Base-by-base conservation (phyloP, 2,888 invertebrate genomes). In the Apamea crenata region DNA sequence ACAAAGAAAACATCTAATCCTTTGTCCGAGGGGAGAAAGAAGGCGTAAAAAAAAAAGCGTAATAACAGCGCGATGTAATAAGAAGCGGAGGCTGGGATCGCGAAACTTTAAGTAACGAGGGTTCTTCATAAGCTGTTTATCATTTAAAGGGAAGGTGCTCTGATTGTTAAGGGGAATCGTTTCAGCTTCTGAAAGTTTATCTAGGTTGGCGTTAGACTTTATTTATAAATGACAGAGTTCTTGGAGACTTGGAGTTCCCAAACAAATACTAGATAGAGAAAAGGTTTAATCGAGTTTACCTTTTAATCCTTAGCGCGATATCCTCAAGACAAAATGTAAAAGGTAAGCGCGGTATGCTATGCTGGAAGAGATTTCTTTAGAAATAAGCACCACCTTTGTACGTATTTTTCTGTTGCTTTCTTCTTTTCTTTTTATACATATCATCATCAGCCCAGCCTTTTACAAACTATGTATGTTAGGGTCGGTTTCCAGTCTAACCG, bases 41-140 rank as follows among this genome's bases (percentile, higher is more conserved):
- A 83, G 56, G 59, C 71, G 85, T n/a, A n/a, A n/a, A n/a, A 86
- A 80, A 85, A 80, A 85, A 83, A 50, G 59, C 71, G 85, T 82
- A 77, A 87, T 87, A 83, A 84, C 77, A 40, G 56, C 50, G 61
- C 61, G 81, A 65, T 77, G 82, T 85, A 84, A 89, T 83, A 86
- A 84, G 79, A 79, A 66, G 69, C 61, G 59, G 71, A 63, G 67
- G 67, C 29, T 68, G 72, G 68, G 36, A 69, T 81, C 83, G 66
- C 59, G 21, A 36, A 83, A 89, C 65, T 87, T 80, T 80, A 80
- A 85, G 83, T 87, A 76, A 78, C 74, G 82, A 78, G 72, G 77
- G 67, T 77, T 76, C 68, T 81, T 81, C 75, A 76, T 80, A 77
- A 80, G 76, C 77, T 74, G 77, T 83, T 82, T 88, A 81, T 84